These are phyloP conservation scores for Trematomus loennbergii DNA, from an alignment of 2,113 vertebrate genomes.

Conservation along the genomic window DNA sequence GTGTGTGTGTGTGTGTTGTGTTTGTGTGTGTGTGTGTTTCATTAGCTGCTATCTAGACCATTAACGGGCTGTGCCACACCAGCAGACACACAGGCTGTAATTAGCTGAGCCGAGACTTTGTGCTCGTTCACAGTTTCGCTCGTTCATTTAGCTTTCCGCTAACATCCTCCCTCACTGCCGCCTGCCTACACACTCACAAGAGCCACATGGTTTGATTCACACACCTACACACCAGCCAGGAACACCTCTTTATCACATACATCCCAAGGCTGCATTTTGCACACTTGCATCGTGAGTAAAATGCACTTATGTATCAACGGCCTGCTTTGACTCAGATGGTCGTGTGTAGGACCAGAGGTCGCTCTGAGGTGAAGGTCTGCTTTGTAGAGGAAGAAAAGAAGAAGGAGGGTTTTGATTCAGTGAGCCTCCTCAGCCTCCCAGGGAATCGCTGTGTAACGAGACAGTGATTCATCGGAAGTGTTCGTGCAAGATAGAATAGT, in stretches of 20 bases:
- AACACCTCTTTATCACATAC: slow-evolving; percentile 24
- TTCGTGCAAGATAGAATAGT: slow-evolving; percentile 51
- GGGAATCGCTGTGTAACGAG: slow-evolving; percentile 67
- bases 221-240: slow-evolving; percentile 46
- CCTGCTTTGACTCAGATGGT: slow-evolving; percentile 23
- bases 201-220: slow-evolving; percentile 58
- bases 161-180: slow-evolving; percentile 22
- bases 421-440: slow-evolving; percentile 51
- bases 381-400: slow-evolving; percentile 34
- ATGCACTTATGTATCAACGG: slow-evolving; percentile 26
- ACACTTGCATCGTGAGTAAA: slow-evolving; percentile 20
- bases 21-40: slow-evolving; percentile 38
- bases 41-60: slow-evolving; percentile 72
- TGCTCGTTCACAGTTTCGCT: slow-evolving; percentile 39
- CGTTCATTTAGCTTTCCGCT: slow-evolving; percentile 43
- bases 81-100: slow-evolving; percentile 57
- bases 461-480: slow-evolving; percentile 72
- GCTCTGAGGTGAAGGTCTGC: slow-evolving; percentile 26
- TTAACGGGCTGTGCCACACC: slow-evolving; percentile 65
- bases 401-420: slow-evolving; percentile 59
- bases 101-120: slow-evolving; percentile 61
- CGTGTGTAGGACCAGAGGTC: slow-evolving; percentile 28
- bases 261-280: slow-evolving; percentile 33
- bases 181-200: slow-evolving; percentile 31
- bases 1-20: no score